These are phyloP conservation scores for Rattus norvegicus DNA, from an alignment of 2,113 vertebrate genomes.

Conservation along the genomic window DNA sequence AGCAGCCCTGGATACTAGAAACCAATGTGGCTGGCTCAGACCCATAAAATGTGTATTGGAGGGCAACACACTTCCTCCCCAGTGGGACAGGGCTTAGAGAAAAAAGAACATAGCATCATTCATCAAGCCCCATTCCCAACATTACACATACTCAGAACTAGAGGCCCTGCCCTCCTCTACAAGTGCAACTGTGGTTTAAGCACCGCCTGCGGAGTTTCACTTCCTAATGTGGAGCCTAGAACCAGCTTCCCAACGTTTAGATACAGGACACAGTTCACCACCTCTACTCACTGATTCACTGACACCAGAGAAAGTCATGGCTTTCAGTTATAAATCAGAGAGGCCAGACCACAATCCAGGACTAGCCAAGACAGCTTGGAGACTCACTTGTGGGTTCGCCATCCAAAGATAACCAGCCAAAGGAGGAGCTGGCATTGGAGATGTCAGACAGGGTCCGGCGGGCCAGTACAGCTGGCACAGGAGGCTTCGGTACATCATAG, in stretches of 20 bases:
- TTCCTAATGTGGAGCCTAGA: not conserved
- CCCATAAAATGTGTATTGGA: not conserved
- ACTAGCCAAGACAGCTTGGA: not conserved
- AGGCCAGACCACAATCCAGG: not conserved
- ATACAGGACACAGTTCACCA: not conserved
- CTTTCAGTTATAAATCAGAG: not conserved
- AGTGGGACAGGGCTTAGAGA: not conserved
- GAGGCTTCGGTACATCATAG: slow-evolving; percentile 93
- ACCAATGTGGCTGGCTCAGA: not conserved
- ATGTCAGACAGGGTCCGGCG: slow-evolving; percentile 94
- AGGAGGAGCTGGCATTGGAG: slow-evolving; percentile 90
- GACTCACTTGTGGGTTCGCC: slow-evolving; percentile 85
- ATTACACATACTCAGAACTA: not conserved
- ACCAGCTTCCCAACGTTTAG: not conserved
- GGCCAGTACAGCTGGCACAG: slow-evolving; percentile 84
- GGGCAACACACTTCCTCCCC: not conserved
- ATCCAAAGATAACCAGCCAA: slow-evolving; percentile 90
- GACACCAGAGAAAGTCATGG: not conserved
- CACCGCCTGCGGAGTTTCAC: not conserved
- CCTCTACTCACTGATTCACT: not conserved
- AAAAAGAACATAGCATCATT: not conserved
- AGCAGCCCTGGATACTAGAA: not conserved
- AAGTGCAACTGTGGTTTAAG: not conserved
- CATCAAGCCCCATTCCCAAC: not conserved
- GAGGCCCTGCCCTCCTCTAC: not conserved